Evolutionary conservation across 2,888 invertebrate species (phyloP), one percentile per base, ranked within the genome.

Genomic region (Barypeithes pellucidus): DNA sequence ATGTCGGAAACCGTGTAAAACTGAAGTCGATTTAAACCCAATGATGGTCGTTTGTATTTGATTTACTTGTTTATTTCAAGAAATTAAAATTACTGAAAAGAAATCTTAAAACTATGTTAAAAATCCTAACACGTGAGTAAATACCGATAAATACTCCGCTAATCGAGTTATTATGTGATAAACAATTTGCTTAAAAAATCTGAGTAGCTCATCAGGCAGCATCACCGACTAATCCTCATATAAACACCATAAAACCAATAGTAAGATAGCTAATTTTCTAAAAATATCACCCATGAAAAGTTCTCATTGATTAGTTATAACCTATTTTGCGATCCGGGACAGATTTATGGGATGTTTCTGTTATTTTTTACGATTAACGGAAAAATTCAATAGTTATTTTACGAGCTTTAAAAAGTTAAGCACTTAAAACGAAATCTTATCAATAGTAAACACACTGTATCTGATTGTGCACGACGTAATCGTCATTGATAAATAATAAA

Each of bases 241-340:
- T 50, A 50, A 50, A 50, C 50, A 50, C 50, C n/a, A n/a, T 50
- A 24, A 50, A 50, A 24, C 4, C 4, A 20, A 47, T 47, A 24
- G 24, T 50, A 22, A 11, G 50, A 50, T 50, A 50, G n/a, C 4
- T 12, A 24, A 47, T 29, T 47, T 20, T 47, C 47, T 20, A 47
- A 47, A 12, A 50, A 50, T 50, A 50, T 50, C n/a, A n/a, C 5
- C 50, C 12, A 50, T 22, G 24, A 50, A 47, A 50, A 50, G 24
- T 50, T 22, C 50, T 50, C 22, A 50, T 50, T 12, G 24, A 22
- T 50, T 50, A 24, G 22, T 50, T 22, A 50, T 16, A 50, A 20
- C 50, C 22, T 22, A 50, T 50, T 50, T 50, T 24, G n/a, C 14
- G 50, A 50, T 50, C 22, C 24, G 12, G 12, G 22, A 50, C 7